These are phyloP conservation scores for Ceyx erithaca DNA, from an alignment of 2,797 vertebrate genomes.

Conservation along the genomic window DNA sequence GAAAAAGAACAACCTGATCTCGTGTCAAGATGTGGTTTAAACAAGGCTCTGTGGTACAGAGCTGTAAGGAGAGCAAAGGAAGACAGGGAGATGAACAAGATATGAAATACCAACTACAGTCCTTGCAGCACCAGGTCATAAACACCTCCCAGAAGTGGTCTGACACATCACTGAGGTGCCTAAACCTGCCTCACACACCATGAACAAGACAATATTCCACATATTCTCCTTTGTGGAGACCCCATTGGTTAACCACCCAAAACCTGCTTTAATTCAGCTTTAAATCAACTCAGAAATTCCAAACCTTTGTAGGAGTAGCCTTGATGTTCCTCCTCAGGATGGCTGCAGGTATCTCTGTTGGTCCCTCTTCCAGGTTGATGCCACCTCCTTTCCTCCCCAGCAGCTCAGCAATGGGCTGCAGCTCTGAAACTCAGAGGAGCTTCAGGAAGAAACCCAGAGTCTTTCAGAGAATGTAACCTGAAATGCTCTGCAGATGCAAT, in stretches of 20 bases:
- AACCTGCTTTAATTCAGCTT: neutral
- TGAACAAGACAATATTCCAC: accelerated
- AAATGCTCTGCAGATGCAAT: neutral
- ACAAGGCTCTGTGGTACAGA: neutral
- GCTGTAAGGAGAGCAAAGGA: neutral
- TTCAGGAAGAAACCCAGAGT: neutral
- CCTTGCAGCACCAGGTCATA: neutral
- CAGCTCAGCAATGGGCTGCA: neutral
- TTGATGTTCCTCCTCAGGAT: neutral
- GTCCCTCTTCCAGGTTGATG: neutral
- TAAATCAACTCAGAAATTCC: neutral
- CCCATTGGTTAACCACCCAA: neutral
- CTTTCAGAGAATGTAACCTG: neutral
- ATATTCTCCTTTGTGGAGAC: accelerated
- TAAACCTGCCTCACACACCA: neutral
- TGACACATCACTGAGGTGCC: accelerated
- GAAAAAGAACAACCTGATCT: neutral
- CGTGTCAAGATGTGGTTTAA: neutral
- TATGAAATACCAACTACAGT: accelerated
- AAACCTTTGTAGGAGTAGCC: neutral
- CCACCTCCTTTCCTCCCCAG: neutral
- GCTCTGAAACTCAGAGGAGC: neutral
- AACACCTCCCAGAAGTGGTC: neutral
- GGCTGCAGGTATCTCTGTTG: neutral
- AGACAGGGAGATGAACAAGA: accelerated